These are phyloP conservation scores for Anoura caudifer DNA, from an alignment of 2,113 vertebrate species.

Conservation along the genomic window DNA sequence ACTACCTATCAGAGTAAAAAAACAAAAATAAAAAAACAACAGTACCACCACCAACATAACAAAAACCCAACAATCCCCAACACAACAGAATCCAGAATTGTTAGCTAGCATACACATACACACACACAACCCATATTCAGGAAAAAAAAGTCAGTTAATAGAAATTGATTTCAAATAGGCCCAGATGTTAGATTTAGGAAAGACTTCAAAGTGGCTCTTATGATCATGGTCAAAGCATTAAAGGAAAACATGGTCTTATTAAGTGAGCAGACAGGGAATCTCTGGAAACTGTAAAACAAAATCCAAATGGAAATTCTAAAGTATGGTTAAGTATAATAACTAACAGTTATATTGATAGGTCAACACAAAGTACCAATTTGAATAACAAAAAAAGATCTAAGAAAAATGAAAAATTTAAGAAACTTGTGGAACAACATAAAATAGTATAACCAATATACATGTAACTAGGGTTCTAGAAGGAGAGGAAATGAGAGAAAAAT, in stretches of 20 bases:
- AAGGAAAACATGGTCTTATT: background rate
- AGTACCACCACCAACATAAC: background rate
- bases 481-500: background rate
- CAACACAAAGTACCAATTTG: background rate
- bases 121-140: background rate
- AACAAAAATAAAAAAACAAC: background rate
- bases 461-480: background rate
- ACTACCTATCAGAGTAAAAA: background rate
- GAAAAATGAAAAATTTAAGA: background rate
- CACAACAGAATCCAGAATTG: background rate
- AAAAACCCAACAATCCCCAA: background rate
- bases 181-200: background rate
- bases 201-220: background rate
- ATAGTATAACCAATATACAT: background rate
- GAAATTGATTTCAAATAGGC: background rate
- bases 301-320: background rate
- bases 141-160: background rate
- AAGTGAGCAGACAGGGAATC: background rate
- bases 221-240: background rate
- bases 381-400: background rate
- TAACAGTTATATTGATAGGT: background rate
- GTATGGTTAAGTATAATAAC: background rate
- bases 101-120: background rate
- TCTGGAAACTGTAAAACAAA: constrained; percentile 4
- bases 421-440: background rate